Percentiles rank a stretch among this genome's conserved stretches.
These are phyloP conservation scores for Hylyphantes graminicola DNA, from an alignment of 1,140 invertebrate genomes.

Conservation along the genomic window DNA sequence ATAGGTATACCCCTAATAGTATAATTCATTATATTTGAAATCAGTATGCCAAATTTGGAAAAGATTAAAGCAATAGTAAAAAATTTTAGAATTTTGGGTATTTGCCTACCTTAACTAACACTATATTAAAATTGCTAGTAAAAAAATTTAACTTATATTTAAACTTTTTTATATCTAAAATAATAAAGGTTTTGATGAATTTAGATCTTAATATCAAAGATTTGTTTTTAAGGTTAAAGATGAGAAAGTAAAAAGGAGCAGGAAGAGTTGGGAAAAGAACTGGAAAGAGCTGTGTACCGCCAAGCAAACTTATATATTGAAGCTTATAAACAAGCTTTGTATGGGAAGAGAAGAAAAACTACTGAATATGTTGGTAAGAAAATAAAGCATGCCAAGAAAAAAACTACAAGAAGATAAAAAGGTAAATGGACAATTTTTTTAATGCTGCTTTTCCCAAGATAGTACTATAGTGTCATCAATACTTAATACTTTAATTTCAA, in stretches of 20 bases:
- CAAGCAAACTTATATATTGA: conserved; percentile 45
- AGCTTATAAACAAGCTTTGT: conserved; percentile 51
- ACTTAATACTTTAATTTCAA: no score
- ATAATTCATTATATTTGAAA: no score
- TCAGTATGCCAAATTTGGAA: no score
- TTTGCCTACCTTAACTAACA: no score
- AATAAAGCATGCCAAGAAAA: conserved; percentile 23
- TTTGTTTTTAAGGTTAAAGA: conserved; percentile 27
- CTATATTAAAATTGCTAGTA: neutral
- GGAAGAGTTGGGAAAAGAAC: conserved; percentile 15
- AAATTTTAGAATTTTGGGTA: no score
- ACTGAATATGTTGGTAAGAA: conserved; percentile 38
- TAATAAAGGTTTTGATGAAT: neutral
- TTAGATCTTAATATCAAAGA: neutral
- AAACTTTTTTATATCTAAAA: neutral
- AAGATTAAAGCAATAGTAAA: no score
- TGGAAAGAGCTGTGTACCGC: conserved; percentile 39
- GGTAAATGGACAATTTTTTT: conserved; percentile 2
- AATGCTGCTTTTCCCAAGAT: no score
- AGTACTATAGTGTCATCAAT: no score
- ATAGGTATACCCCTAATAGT: no score
- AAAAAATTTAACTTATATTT: neutral
- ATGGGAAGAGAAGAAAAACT: conserved; percentile 34
- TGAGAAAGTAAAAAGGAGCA: conserved; percentile 42
- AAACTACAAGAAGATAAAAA: conserved; percentile 41